These are phyloP conservation scores for Stomatorhinus ivindoensis DNA, from an alignment of 2,113 vertebrate species.

Conservation along the genomic window DNA sequence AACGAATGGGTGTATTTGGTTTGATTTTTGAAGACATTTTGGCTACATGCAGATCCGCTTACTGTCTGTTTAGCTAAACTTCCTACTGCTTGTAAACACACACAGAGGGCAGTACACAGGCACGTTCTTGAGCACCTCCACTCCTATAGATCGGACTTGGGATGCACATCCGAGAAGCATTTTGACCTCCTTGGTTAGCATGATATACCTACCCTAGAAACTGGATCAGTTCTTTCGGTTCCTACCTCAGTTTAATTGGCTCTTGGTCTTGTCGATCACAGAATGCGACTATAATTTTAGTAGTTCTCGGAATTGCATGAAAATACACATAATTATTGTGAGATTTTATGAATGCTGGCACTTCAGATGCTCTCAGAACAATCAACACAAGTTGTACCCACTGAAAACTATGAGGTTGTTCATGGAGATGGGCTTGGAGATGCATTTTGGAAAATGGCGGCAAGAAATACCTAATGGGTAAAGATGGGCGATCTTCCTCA, in stretches of 20 bases:
- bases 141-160: not conserved
- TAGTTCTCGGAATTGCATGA: not conserved
- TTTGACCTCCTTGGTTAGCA: not conserved
- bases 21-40: not conserved
- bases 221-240: not conserved
- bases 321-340: not conserved
- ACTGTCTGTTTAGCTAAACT: not conserved
- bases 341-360: not conserved
- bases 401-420: constrained; percentile 41
- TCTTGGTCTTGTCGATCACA: not conserved
- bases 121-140: not conserved
- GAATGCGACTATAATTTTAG: not conserved
- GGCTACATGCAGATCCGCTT: not conserved
- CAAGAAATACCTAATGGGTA: not conserved
- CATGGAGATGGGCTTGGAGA: constrained; percentile 49
- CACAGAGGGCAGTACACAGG: not conserved
- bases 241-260: not conserved
- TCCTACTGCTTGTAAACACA: not conserved
- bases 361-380: constrained; percentile 35
- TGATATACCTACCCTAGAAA: not conserved
- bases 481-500: not conserved
- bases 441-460: not conserved
- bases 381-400: constrained; percentile 50
- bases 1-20: not conserved
- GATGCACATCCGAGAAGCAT: not conserved